Percentiles rank a stretch among this genome's conserved stretches.
These are phyloP conservation scores for Ennomos fuscantarius DNA, from an alignment of 2,888 invertebrate species.

Conservation along the genomic window DNA sequence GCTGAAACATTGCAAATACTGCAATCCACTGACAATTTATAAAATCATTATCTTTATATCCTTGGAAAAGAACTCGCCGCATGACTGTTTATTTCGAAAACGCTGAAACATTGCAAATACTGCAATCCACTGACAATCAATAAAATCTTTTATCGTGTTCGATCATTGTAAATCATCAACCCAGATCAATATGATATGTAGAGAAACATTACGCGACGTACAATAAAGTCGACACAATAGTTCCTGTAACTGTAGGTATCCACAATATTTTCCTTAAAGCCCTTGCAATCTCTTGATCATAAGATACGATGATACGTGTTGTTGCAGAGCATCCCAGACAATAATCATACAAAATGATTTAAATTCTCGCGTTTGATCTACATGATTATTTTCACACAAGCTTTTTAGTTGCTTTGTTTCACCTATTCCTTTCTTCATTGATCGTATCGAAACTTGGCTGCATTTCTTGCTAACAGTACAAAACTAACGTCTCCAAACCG, in stretches of 20 bases:
- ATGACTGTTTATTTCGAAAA: too few species aligned
- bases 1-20: too few species aligned
- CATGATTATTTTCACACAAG: background rate
- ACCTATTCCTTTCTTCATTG: constrained; percentile 23
- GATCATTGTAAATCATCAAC: constrained; percentile 49
- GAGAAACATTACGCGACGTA: constrained; percentile 35
- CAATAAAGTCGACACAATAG: constrained; percentile 7
- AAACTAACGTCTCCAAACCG: constrained; percentile 35
- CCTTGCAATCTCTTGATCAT: background rate
- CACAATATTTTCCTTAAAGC: background rate
- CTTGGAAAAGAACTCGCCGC: too few species aligned
- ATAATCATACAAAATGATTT: background rate
- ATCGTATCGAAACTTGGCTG: constrained; percentile 9
- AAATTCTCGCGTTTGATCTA: background rate
- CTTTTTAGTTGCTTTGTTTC: background rate
- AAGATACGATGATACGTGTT: background rate
- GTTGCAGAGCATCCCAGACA: background rate
- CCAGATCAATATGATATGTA: constrained; percentile 45
- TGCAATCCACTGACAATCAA: too few species aligned
- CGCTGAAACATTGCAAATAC: too few species aligned
- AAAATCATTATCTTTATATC: too few species aligned
- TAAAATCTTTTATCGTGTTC: constrained; percentile 26
- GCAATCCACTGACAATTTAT: too few species aligned
- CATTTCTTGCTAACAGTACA: background rate
- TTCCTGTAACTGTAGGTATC: background rate